These are phyloP conservation scores for Caenorhabditis japonica DNA, from an alignment of 2,888 invertebrate genomes.

Conservation along the genomic window DNA sequence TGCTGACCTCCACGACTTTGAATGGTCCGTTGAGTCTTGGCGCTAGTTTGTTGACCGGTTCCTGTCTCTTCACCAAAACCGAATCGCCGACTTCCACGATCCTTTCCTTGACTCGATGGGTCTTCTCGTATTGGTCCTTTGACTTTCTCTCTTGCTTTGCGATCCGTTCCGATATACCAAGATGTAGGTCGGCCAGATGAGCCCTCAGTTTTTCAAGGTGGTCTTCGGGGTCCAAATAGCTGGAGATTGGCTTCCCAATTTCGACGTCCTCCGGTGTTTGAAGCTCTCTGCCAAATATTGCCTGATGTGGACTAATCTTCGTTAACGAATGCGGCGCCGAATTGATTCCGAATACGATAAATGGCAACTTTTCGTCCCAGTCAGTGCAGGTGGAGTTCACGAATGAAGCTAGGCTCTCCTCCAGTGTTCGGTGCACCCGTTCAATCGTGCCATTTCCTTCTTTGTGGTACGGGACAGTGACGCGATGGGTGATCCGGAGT, in stretches of 20 bases:
- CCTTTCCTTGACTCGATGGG: background rate
- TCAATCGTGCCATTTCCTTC: slow-evolving; percentile 18
- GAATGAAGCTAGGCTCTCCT: slow-evolving; percentile 11
- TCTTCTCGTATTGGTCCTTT: background rate
- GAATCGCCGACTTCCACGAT: slow-evolving; percentile 1
- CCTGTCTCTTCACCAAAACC: slow-evolving; percentile 13
- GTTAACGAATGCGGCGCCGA: background rate
- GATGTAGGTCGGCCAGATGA: slow-evolving; percentile 6
- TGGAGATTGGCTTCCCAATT: background rate
- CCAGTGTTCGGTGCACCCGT: slow-evolving; percentile 21
- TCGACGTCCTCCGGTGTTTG: slow-evolving; percentile 3
- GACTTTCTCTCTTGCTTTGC: background rate
- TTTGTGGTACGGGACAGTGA: slow-evolving; percentile 18
- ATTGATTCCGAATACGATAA: slow-evolving; percentile 14
- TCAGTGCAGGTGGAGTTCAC: slow-evolving; percentile 7
- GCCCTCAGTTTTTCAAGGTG: background rate
- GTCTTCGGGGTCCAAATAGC: slow-evolving; percentile 6
- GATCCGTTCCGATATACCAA: background rate
- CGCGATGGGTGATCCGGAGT: slow-evolving; percentile 1
- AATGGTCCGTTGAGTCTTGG: slow-evolving; percentile 22
- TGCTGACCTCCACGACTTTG: slow-evolving; percentile 1
- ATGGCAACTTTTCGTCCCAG: slow-evolving; percentile 15
- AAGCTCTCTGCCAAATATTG: slow-evolving; percentile 11
- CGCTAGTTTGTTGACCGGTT: slow-evolving; percentile 27
- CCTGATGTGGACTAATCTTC: slow-evolving; percentile 6